These are phyloP conservation scores for Psilanteris sp. DNA, from an alignment of 1,140 invertebrate genomes.

Conservation along the genomic window DNA sequence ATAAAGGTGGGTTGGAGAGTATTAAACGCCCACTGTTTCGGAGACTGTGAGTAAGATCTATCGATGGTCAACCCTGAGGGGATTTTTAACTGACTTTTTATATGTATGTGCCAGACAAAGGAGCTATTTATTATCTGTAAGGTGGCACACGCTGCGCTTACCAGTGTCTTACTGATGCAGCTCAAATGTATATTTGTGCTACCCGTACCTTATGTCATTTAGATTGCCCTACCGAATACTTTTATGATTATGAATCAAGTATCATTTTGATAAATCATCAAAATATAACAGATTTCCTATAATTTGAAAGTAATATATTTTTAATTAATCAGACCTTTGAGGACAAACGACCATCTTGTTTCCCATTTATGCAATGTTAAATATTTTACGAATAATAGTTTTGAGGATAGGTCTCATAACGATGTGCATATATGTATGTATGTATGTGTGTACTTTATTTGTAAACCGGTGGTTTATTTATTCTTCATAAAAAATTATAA, in stretches of 20 bases:
- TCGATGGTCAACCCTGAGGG: slow-evolving; percentile 25
- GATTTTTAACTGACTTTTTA: slow-evolving; percentile 28
- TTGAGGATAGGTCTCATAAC: no score
- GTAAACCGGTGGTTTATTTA: no score
- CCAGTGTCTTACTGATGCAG: slow-evolving; percentile 55
- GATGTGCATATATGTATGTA: no score
- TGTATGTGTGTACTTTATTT: no score
- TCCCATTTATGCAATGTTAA: no score
- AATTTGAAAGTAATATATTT: no score
- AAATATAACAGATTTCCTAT: no score
- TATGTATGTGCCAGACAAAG: slow-evolving; percentile 30
- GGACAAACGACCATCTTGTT: no score
- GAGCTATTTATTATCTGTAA: slow-evolving; percentile 73
- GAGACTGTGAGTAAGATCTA: slow-evolving; percentile 34
- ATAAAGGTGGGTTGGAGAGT: slow-evolving; percentile 67
- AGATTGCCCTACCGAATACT: slow-evolving; percentile 23
- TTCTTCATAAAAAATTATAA: no score
- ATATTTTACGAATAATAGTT: no score
- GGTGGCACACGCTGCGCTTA: slow-evolving; percentile 67
- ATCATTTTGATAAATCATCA: no score
- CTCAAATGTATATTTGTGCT: slow-evolving; percentile 58
- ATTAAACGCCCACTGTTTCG: slow-evolving; percentile 38
- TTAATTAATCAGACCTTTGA: no score
- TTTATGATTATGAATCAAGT: slow-evolving; percentile 43
- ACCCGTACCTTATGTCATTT: slow-evolving; percentile 61